Conservation (phyloP, 2,888 invertebrate species). For the Orthonychiurus folsomi region DNA sequence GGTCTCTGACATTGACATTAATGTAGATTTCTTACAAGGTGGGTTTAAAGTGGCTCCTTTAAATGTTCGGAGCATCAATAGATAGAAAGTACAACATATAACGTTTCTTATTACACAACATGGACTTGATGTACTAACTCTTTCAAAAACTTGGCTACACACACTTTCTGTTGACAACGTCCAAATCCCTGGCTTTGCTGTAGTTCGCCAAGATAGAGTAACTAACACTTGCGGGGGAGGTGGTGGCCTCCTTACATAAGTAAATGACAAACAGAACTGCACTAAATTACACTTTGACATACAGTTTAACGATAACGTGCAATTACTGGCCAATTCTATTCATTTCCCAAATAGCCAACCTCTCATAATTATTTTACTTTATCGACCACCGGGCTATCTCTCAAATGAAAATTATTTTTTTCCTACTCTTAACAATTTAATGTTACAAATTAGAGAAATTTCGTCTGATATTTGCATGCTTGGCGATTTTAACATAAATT, state of each 20-base stretch:
- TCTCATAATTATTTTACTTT: background rate
- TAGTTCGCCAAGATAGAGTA: background rate
- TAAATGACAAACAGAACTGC: background rate
- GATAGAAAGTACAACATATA: too few species aligned
- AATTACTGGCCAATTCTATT: background rate
- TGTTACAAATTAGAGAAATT: background rate
- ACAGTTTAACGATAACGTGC: background rate
- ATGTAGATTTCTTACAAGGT: too few species aligned
- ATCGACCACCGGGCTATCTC: background rate
- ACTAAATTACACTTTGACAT: background rate
- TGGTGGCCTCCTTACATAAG: background rate
- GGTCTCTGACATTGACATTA: too few species aligned
- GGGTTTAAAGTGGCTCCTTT: too few species aligned
- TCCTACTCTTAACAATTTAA: background rate
- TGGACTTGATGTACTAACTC: background rate
- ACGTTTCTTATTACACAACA: too few species aligned
- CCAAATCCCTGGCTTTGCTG: background rate
- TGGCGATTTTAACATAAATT: background rate
- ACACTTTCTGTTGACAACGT: background rate
- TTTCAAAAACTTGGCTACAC: background rate
- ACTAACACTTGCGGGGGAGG: too few species aligned
- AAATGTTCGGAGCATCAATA: too few species aligned
- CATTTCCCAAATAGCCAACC: background rate
- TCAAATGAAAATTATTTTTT: background rate
- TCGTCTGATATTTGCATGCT: background rate